Conservation (phyloP, 2,888 invertebrate species). For the Chaitophorus viminalis region DNA sequence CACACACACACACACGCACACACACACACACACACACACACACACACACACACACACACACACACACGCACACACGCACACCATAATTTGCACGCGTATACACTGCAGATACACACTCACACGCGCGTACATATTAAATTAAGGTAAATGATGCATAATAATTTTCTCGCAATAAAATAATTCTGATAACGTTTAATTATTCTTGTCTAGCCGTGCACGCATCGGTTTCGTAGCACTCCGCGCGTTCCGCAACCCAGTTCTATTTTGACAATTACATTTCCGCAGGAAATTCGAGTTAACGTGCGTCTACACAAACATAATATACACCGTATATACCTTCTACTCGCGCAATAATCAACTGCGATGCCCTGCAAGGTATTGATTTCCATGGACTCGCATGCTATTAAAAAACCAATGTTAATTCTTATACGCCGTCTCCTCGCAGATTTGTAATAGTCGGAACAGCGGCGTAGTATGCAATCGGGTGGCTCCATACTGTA, state of each 20-base stretch:
- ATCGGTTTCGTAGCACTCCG: neutral
- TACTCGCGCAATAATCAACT: neutral
- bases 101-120: neutral
- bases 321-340: neutral
- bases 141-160: neutral
- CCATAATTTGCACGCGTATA: neutral
- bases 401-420: neutral
- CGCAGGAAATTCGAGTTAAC: neutral
- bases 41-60: neutral
- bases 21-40: neutral
- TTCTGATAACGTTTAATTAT: constrained; percentile 11
- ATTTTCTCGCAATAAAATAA: constrained; percentile 16
- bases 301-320: neutral
- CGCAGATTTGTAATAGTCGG: neutral
- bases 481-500: neutral
- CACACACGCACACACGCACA: neutral
- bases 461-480: neutral
- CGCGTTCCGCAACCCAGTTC: neutral
- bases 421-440: neutral
- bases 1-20: neutral
- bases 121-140: neutral
- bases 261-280: neutral
- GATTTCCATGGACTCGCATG: neutral
- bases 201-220: neutral
- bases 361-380: neutral